Base-by-base conservation (phyloP, 2,888 invertebrate species). In the Dicyrtomina minuta region DNA sequence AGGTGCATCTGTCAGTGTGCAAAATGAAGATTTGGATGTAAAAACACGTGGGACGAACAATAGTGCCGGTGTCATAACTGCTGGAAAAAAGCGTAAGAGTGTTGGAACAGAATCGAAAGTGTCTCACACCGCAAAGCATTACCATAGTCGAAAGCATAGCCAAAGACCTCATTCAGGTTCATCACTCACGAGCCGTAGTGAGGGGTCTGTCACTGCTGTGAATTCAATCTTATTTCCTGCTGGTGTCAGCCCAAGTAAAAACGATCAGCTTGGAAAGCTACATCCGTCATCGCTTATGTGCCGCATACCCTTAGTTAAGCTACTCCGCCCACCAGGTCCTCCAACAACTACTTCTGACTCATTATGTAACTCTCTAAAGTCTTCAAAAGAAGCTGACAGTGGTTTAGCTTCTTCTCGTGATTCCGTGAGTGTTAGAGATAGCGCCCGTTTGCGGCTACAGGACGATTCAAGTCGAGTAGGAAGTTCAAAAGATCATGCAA, bases 401-500 rank as follows among this genome's bases (percentile, higher is more conserved):
- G 62, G 68, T 67, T 70, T 58, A 43, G 55, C 33, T 22, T 24
- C 22, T 22, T 53, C 20, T 5, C 33, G 62, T 22, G 68, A 33
- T 22, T 71, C 59, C 33, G 24, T 71, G 26, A 26, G 41, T 15
- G 56, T 56, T 60, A 53, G 70, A 33, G 71, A 60, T 60, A 65
- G 68, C 55, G 26, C 72, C 70, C 72, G 66, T 41, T 70, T 71
- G 43, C 68, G 73, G 67, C 68, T 72, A 68, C 74, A 72, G 53
- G 70, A 74, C 60, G 72, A 73, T 71, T 73, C 75, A 66, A 75
- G 75, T 71, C 73, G 75, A 58, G 77, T 77, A 43, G 78, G 75
- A 66, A 78, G 78, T 70, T 77, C 78, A 22, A 77, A 76, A 72
- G 78, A 78, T 68, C 72, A 75, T 49, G 66, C 69, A n/a, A 72